Conservation (phyloP, 2,797 vertebrate genomes). For the Pipistrellus kuhlii region DNA sequence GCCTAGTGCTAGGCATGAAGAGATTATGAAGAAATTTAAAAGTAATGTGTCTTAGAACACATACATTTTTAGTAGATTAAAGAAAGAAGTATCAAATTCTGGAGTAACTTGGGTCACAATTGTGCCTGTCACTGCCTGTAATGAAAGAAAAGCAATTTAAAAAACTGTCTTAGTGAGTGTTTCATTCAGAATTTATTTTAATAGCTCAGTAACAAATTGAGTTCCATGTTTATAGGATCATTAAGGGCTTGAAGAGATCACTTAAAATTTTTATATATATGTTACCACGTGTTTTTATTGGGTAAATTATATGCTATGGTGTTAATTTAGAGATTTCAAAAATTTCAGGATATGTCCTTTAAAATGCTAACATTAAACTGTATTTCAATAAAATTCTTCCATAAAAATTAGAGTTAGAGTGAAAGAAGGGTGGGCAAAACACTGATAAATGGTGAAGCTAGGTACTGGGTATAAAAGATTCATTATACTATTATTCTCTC, state of each 20-base stretch:
- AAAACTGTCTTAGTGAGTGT: conserved; percentile 2
- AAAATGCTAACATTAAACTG: conserved; percentile 44
- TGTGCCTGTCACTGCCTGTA: neutral
- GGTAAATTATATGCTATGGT: conserved; percentile 39
- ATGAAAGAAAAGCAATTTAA: neutral
- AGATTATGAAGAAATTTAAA: conserved; percentile 37
- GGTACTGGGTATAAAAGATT: neutral
- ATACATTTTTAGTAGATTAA: conserved; percentile 17
- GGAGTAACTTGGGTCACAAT: neutral
- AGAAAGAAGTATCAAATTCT: conserved; percentile 31
- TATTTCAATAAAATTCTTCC: conserved; percentile 10
- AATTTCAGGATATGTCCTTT: conserved; percentile 37
- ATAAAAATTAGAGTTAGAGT: neutral
- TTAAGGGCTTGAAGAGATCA: conserved; percentile 40
- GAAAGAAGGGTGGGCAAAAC: neutral
- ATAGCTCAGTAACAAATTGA: conserved; percentile 15
- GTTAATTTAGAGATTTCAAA: conserved; percentile 19
- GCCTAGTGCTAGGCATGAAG: neutral
- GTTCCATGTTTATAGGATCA: conserved; percentile 9
- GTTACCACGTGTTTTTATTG: conserved; percentile 26
- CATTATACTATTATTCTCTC: neutral
- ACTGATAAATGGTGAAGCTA: neutral
- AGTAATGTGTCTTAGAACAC: conserved; percentile 22
- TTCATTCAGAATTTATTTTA: conserved; percentile 50
- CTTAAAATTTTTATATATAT: conserved; percentile 2